Base-by-base conservation (phyloP, 1,140 invertebrate species). In the Heliconius hewitsoni region DNA sequence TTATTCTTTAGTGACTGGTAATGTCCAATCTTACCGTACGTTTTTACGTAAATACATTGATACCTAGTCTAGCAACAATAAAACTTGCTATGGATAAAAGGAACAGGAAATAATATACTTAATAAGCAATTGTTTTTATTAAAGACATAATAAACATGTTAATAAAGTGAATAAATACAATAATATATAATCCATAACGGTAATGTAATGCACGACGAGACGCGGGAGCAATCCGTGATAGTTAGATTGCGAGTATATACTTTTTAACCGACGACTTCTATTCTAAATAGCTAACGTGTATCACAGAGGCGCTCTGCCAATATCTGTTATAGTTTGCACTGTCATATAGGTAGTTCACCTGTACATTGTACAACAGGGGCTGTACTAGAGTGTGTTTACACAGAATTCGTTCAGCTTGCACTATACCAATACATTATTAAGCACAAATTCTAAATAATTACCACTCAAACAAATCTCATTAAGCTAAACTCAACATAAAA, bases 91-190 rank as follows among this genome's bases (percentile, higher is more conserved):
- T 8, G 55, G 55, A 60, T 60, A 16, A 50, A 57, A 72, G 71
- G 37, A 71, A 81, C n/a, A 79, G 78, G 42, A 85, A 85, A 83
- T 83, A 74, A 84, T 80, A 84, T 83, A 74, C 78, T 52, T 83
- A 86, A 82, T 93, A 94, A 94, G 92, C 92, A 94, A 90, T 92
- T 88, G 84, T 87, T 94, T 93, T 94, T 93, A 94, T 94, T 94
- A 94, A 94, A 94, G 91, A 93, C 87, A 91, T 93, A 94, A 93
- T 93, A 93, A 94, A 93, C 91, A 94, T 93, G 91, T 92, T 94
- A 90, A 93, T 92, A 93, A 93, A 94, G 91, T 92, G 91, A 91
- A 92, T 94, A 90, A 91, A 93, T 92, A 93, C 90, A 90, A 93
- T 92, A 92, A 91, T 91, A 89, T 90, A 89, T 87, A 87, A 89